Evolutionary conservation across 2,113 vertebrate species (phyloP).

Genomic region (Anhinga rufa): DNA sequence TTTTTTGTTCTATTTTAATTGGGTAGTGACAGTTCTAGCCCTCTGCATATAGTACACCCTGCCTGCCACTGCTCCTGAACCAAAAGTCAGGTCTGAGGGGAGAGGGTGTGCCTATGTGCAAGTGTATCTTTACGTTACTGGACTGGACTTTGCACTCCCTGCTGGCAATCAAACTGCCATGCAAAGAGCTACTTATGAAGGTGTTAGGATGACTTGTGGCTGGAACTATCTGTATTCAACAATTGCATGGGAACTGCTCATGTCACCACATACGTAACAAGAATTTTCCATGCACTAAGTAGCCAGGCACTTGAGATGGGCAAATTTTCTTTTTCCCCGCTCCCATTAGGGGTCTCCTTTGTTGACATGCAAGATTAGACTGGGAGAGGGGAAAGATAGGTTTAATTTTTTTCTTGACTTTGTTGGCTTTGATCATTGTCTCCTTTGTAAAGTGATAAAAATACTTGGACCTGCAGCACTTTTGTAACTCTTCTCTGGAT

Average conservation of each 20-base stretch:
- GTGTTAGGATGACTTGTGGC: background rate
- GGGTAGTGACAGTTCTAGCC: slow-evolving; percentile 66
- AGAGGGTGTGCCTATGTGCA: background rate
- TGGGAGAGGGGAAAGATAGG: slow-evolving; percentile 53
- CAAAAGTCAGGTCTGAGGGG: background rate
- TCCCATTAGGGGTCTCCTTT: slow-evolving; percentile 25
- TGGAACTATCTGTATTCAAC: background rate
- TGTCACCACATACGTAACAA: background rate
- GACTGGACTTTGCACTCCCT: slow-evolving; percentile 28
- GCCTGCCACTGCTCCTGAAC: slow-evolving; percentile 22
- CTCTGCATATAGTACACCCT: slow-evolving; percentile 36
- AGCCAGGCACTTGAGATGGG: slow-evolving; percentile 70
- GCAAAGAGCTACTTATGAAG: slow-evolving; percentile 13
- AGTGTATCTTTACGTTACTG: background rate
- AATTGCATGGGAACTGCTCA: background rate
- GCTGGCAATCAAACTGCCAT: background rate
- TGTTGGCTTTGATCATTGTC: slow-evolving; percentile 68
- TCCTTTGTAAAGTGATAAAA: slow-evolving; percentile 66
- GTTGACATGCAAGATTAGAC: background rate
- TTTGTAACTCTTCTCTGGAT: slow-evolving; percentile 63
- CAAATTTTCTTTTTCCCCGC: slow-evolving; percentile 8
- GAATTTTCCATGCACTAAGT: slow-evolving; percentile 41
- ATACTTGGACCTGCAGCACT: slow-evolving; percentile 70
- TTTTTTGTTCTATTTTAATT: slow-evolving; percentile 66
- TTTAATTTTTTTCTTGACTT: slow-evolving; percentile 59